Evolutionary conservation across 2,888 invertebrate species (phyloP).

Genomic region (Gymnosoma rotundatum): DNA sequence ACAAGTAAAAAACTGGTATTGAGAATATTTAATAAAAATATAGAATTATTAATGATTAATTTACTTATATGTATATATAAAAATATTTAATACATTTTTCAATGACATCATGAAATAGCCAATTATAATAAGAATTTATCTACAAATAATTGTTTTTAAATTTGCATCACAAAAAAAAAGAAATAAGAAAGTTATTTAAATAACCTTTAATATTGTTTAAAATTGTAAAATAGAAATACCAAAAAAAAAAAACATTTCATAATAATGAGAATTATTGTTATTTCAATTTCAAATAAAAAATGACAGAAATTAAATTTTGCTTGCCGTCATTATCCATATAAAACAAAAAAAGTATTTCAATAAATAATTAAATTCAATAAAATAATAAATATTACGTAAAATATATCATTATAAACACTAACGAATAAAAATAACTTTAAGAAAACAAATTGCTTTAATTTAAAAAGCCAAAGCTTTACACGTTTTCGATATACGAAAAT

Average conservation of each 20-base stretch:
- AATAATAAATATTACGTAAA: too few species aligned
- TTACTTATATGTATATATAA: slow-evolving; percentile 6
- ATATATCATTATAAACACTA: slow-evolving; percentile 12
- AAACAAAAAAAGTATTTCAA: not conserved
- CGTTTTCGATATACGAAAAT: not conserved
- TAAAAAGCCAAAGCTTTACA: slow-evolving; percentile 20
- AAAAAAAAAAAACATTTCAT: not conserved
- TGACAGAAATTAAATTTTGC: not conserved
- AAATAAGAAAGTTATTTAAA: slow-evolving; percentile 24
- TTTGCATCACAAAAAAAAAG: slow-evolving; percentile 36
- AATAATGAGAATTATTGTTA: slow-evolving; percentile 8
- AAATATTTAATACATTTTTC: slow-evolving; percentile 35
- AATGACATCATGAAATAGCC: slow-evolving; percentile 59
- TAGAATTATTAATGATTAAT: slow-evolving; percentile 45
- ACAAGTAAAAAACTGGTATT: slow-evolving; percentile 22
- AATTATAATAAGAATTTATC: slow-evolving; percentile 37
- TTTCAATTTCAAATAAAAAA: slow-evolving; percentile 20
- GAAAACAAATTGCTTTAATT: slow-evolving; percentile 48
- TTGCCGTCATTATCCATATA: not conserved
- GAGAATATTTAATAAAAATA: slow-evolving; percentile 21
- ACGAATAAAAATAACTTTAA: slow-evolving; percentile 2
- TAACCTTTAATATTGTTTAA: slow-evolving; percentile 23
- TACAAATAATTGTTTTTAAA: slow-evolving; percentile 15
- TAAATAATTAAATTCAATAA: not conserved
- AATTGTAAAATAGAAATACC: slow-evolving; percentile 21